Evolutionary conservation across 2,113 vertebrate genomes (phyloP), one percentile per base, ranked within the genome.

Genomic region (Anser brachyrhynchus): DNA sequence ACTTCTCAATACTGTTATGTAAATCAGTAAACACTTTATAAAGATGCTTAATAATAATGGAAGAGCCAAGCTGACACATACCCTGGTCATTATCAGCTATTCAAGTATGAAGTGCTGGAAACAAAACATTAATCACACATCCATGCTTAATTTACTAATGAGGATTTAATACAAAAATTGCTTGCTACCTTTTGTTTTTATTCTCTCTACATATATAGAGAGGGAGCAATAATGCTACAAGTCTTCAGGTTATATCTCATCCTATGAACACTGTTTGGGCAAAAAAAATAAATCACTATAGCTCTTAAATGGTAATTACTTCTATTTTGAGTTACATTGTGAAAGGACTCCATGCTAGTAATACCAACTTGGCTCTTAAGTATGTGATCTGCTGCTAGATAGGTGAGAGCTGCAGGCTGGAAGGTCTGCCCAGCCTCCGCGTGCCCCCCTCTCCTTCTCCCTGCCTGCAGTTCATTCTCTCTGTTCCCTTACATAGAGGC

Each of bases 51-150:
- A 70, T 65, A 84, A 89, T 62, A 95, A 73, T 11, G 52, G 57
- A 61, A 95, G 41, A 89, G 52, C 39, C 58, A 85, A 39, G 28
- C 51, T 87, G 41, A 94, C 79, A 73, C 54, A 65, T 20, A 91
- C 9, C 11, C 39, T 90, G 69, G 72, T 94, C 87, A 76, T 77
- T 84, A 87, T 69, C 78, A 92, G 77, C 66, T 90, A 57, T 82
- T 93, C 84, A 87, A 72, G 51, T 39, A 66, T 84, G 73, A 80
- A 94, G 77, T 61, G 55, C 64, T 93, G 79, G 80, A 94, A 86
- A 95, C 31, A 86, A 96, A 95, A 91, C 67, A 71, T 71, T 86
- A 90, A 93, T 87, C 89, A 84, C 82, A 84, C 9, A 94, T 86
- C 54, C 80, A 86, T 79, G 75, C 35, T 86, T 79, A 73, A 95